Evolutionary conservation across 2,113 vertebrate genomes (phyloP).

Genomic region (Hymenochirus boettgeri): DNA sequence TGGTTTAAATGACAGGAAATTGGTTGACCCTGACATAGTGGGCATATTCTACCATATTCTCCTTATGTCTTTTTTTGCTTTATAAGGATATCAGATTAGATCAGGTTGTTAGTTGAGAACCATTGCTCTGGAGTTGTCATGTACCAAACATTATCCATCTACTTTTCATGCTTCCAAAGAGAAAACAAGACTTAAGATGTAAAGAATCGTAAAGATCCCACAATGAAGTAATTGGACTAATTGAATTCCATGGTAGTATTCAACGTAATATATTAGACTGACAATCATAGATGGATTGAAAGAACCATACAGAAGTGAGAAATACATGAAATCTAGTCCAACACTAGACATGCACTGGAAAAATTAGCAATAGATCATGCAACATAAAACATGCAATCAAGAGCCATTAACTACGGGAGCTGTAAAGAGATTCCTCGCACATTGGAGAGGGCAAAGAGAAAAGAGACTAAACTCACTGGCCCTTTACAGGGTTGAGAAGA

Average conservation of each 20-base stretch:
- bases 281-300: background rate
- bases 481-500: background rate
- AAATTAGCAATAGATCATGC: constrained; percentile 19
- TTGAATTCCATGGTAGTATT: background rate
- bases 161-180: background rate
- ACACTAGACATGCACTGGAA: constrained; percentile 20
- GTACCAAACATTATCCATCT: background rate
- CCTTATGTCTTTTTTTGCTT: no score
- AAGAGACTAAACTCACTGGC: background rate
- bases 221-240: no score
- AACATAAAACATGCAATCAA: constrained; percentile 3
- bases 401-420: constrained; percentile 5
- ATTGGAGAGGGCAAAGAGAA: background rate
- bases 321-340: background rate
- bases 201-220: no score
- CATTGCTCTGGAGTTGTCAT: background rate
- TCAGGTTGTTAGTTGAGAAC: background rate
- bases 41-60: no score
- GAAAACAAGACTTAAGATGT: no score
- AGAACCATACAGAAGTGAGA: no score
- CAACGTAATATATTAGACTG: background rate
- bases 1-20: no score
- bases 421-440: background rate
- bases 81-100: no score
- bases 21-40: no score